phyloP scores from a whole-genome alignment of 2,113 vertebrate genomes.

The Chaenocephalus aceratus region DNA sequence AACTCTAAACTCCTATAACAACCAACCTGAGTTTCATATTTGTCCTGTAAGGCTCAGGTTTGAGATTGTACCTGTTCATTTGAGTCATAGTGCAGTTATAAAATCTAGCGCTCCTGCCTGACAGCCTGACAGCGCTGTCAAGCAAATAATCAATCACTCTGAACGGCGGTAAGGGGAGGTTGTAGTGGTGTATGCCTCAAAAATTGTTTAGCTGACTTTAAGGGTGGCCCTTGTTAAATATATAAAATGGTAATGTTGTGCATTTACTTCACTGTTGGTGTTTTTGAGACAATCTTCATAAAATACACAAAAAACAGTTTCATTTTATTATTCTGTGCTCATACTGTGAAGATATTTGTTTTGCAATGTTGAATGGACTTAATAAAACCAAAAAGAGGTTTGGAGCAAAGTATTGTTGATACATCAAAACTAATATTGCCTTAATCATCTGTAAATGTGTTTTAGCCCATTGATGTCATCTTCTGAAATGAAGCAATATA shows the following conservation, averaged over 20 bases:
- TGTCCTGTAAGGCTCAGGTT: not conserved
- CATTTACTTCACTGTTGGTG: not conserved
- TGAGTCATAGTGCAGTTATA: not conserved
- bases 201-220: not conserved
- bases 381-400: not conserved
- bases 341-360: not conserved
- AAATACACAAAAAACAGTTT: not conserved
- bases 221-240: not conserved
- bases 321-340: not conserved
- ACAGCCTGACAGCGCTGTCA: constrained; percentile 1
- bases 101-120: not conserved
- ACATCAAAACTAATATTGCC: not conserved
- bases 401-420: not conserved
- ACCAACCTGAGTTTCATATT: not conserved
- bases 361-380: not conserved
- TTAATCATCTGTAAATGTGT: not conserved
- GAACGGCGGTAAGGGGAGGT: not conserved
- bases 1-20: not conserved
- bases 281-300: not conserved
- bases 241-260: not conserved
- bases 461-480: not conserved
- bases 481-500: constrained; percentile 1
- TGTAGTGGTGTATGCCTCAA: not conserved
- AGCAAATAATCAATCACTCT: not conserved
- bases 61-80: not conserved